Evolutionary conservation across 64 coral and sea anemone species (phyloP).

Genomic region (Dendronephthya gigantea): DNA sequence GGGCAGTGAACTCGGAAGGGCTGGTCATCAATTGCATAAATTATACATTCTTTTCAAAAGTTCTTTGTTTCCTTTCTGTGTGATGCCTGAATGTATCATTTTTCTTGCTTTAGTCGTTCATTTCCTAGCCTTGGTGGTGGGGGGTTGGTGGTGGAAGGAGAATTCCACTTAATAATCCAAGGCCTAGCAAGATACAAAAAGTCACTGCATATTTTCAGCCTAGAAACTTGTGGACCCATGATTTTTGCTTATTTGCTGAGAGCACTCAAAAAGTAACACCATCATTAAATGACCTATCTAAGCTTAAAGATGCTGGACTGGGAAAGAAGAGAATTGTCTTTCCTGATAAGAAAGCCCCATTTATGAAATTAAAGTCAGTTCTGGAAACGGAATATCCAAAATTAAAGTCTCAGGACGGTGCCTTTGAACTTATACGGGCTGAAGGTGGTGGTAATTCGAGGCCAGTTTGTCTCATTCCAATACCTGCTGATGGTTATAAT

Average conservation of each 20-base stretch:
- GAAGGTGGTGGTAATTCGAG: neutral
- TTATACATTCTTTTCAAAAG: too few relatives aligned
- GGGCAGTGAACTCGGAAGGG: neutral
- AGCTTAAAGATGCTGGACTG: conserved; percentile 9
- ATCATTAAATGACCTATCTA: neutral
- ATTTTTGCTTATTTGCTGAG: neutral
- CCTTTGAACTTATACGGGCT: conserved; percentile 32
- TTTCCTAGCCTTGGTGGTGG: too few relatives aligned
- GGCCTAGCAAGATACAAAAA: neutral
- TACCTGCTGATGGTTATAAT: conserved; percentile 24
- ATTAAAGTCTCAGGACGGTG: conserved; percentile 8
- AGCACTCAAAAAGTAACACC: neutral
- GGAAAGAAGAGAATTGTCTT: conserved; percentile 43
- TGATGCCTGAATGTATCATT: too few relatives aligned
- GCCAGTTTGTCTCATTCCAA: neutral
- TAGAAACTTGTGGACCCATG: neutral
- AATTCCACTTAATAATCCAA: too few relatives aligned
- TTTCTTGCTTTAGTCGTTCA: too few relatives aligned
- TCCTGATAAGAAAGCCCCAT: conserved; percentile 4
- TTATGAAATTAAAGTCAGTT: neutral
- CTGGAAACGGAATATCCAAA: neutral
- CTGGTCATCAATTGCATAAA: too few relatives aligned
- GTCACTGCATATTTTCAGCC: neutral
- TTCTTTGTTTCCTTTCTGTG: too few relatives aligned
- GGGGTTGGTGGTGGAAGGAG: too few relatives aligned